Conservation (phyloP, 1,140 invertebrate genomes). For the Drosophila kanapiae region DNA sequence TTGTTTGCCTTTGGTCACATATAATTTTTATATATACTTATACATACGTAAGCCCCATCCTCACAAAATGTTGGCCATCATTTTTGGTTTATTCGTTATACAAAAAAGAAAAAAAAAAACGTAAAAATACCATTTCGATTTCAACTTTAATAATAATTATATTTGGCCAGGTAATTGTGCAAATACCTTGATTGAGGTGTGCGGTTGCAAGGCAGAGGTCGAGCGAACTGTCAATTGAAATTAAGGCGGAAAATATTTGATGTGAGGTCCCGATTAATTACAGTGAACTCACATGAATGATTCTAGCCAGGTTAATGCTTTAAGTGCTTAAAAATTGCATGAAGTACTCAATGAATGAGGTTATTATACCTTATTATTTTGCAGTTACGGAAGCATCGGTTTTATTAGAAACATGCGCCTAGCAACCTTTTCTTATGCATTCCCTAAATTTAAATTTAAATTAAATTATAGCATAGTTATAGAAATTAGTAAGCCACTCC, state of each 20-base stretch:
- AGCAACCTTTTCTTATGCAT: no score
- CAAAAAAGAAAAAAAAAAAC: background rate
- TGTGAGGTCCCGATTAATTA: background rate
- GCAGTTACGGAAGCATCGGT: no score
- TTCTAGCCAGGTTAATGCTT: background rate
- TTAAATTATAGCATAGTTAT: no score
- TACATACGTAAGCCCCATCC: background rate
- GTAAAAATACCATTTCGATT: background rate
- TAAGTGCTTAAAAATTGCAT: background rate
- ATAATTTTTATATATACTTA: slow-evolving; percentile 17
- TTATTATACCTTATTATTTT: background rate
- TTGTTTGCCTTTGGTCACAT: slow-evolving; percentile 40
- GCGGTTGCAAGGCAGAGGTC: slow-evolving; percentile 32
- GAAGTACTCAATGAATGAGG: no score
- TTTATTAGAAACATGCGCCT: background rate
- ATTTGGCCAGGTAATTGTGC: slow-evolving; percentile 47
- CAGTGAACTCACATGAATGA: background rate
- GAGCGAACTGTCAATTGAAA: slow-evolving; percentile 2
- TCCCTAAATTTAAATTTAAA: background rate
- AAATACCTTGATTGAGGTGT: slow-evolving; percentile 37
- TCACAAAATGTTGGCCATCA: slow-evolving; percentile 10
- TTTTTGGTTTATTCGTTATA: slow-evolving; percentile 30
- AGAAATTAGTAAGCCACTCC: no score
- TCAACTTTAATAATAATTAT: slow-evolving; percentile 38
- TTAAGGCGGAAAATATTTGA: background rate